phyloP scores from a whole-genome alignment of 2,888 invertebrate genomes.

The Cephus spinipes region DNA sequence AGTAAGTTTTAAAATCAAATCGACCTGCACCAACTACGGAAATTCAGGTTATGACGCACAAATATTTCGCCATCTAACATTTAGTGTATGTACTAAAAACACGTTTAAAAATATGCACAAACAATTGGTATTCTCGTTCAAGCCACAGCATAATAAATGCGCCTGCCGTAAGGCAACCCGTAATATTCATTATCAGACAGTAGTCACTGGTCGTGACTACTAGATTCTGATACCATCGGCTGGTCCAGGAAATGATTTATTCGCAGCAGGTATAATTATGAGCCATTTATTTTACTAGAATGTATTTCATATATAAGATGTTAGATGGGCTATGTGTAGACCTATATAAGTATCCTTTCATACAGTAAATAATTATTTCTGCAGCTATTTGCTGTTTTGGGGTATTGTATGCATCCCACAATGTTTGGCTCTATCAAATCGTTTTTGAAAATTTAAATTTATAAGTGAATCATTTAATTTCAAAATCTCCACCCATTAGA shows the following conservation, averaged over 20 bases:
- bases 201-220: background rate
- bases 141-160: background rate
- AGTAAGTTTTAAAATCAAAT: background rate
- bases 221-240: background rate
- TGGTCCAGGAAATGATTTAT: background rate
- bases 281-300: background rate
- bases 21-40: constrained; percentile 25
- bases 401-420: background rate
- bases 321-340: background rate
- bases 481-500: background rate
- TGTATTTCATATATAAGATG: background rate
- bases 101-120: background rate
- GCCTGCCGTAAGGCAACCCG: background rate
- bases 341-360: background rate
- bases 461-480: background rate
- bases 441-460: background rate
- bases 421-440: background rate
- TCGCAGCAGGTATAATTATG: background rate
- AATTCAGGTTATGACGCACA: background rate
- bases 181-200: background rate
- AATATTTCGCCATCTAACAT: background rate
- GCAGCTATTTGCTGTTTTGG: background rate
- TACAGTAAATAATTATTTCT: background rate
- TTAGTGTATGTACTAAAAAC: background rate
- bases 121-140: too few relatives aligned